phyloP scores from a whole-genome alignment of 2,113 vertebrate species.

The Nothocercus julius region DNA sequence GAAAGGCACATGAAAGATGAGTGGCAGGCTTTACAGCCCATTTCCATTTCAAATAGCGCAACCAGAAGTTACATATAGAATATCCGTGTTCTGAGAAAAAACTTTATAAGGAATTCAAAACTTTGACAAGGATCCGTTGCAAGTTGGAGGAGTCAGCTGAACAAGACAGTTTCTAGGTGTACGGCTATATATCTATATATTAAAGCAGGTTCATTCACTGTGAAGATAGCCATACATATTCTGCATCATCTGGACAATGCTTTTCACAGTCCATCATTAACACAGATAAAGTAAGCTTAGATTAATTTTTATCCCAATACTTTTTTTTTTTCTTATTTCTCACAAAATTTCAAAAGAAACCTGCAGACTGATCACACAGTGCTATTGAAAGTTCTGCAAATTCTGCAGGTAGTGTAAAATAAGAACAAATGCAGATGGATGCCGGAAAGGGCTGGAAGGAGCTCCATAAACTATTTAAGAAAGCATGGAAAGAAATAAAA shows the following conservation, averaged over 20 bases:
- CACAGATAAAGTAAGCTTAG: not conserved
- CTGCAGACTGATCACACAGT: accelerated
- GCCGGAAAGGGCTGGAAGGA: not conserved
- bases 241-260: not conserved
- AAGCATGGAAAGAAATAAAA: not conserved
- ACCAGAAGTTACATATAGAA: not conserved
- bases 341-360: not conserved
- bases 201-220: not conserved
- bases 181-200: not conserved
- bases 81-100: not conserved
- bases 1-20: conserved; percentile 59
- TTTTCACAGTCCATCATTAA: not conserved
- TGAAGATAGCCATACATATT: not conserved
- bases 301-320: not conserved
- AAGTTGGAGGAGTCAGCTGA: not conserved
- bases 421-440: not conserved
- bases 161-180: not conserved
- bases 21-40: not conserved
- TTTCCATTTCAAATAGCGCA: not conserved
- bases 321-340: not conserved
- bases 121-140: not conserved
- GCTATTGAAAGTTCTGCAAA: not conserved
- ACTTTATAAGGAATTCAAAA: not conserved
- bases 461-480: not conserved
- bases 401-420: not conserved